Base-by-base conservation (phyloP, 2,113 vertebrate species). In the Etheostoma cragini region DNA sequence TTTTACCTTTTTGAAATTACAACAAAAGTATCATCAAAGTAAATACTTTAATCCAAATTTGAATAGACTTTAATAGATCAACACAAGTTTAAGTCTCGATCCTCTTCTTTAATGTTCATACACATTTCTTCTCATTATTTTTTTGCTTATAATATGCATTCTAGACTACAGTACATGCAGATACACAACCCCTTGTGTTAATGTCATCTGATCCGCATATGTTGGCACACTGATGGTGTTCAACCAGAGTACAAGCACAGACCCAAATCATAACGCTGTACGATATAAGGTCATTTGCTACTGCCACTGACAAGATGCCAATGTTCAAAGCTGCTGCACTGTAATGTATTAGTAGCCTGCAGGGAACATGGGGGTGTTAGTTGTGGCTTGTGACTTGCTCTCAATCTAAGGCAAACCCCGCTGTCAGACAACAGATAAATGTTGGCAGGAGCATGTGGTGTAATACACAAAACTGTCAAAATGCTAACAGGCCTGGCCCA, bases 401-500 rank as follows among this genome's bases (percentile, higher is more conserved):
- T 84, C 82, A 72, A 76, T 89, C 88, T 87, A n/a, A 76, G 42
- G 78, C 78, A 52, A 77, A 77, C 83, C 58, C 78, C 0, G 69
- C 84, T 90, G 84, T 82, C 73, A 71, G 65, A 75, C 60, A 75
- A 76, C 76, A 66, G 68, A 77, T 52, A 70, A 81, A 72, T 78
- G 69, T 80, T 89, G 86, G 84, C 90, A 68, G 42, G 84, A 81
- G 73, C 82, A 76, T 72, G 76, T 74, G 77, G 82, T 56, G 82
- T 78, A 62, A 85, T 76, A 85, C 85, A 83, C 76, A 63, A 12
- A 62, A 76, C 82, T 88, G 84, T 91, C 88, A 90, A 76, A 85
- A 87, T 45, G 85, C 87, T 88, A 91, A 91, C 82, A 80, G 86
- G 71, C 80, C 82, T 86, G 88, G 91, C 82, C 68, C 78, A 45